Evolutionary conservation across 2,888 invertebrate species (phyloP).

Genomic region (Chaetogeoica ovagalla): DNA sequence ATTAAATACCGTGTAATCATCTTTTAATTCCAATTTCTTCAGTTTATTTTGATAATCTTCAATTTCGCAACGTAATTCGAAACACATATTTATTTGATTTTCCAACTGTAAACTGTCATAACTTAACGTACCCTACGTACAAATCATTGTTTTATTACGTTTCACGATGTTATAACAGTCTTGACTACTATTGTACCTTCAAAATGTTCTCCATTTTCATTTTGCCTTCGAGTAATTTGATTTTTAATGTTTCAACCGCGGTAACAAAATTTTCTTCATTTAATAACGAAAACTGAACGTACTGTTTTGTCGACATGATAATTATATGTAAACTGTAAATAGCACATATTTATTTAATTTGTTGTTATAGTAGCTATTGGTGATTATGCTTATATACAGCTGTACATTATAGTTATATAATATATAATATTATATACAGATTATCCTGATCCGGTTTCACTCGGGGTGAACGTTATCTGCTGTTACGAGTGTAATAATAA

Average conservation of each 20-base stretch:
- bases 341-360: background rate
- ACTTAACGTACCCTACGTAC: background rate
- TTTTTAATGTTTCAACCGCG: background rate
- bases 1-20: conserved; percentile 1
- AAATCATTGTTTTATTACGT: too few species aligned
- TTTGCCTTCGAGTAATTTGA: background rate
- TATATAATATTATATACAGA: too few species aligned
- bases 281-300: background rate
- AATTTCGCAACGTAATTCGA: background rate
- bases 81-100: conserved; percentile 27
- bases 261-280: background rate
- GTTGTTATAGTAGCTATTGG: too few species aligned
- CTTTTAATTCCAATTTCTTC: background rate
- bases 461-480: too few species aligned
- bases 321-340: background rate
- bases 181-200: conserved; percentile 8
- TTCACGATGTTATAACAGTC: too few species aligned
- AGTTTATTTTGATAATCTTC: conserved; percentile 10
- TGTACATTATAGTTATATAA: too few species aligned
- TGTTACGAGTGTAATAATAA: too few species aligned
- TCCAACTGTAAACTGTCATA: background rate
- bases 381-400: too few species aligned
- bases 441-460: too few species aligned
- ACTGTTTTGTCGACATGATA: background rate
- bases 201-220: conserved; percentile 1